These are phyloP conservation scores for Stylophora pistillata DNA, from an alignment of 64 coral and sea anemone species.

Conservation along the genomic window DNA sequence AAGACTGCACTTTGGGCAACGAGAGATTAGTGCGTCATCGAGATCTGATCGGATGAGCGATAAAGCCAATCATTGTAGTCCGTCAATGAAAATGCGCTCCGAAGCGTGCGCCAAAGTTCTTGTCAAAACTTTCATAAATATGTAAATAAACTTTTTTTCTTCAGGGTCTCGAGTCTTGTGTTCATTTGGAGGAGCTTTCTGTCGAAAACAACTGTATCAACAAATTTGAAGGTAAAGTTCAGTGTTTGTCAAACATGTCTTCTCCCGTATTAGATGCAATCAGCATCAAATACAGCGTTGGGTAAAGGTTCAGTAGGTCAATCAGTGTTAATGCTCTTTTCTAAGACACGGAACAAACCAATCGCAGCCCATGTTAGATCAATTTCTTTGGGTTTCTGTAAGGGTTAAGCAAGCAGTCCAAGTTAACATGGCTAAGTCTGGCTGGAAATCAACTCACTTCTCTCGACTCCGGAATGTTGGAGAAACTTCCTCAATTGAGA, in stretches of 20 bases:
- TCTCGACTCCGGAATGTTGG: slow-evolving; percentile 69
- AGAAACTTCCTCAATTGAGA: slow-evolving; percentile 59
- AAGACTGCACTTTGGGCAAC: too few relatives aligned
- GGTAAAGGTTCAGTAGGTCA: neutral
- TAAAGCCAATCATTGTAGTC: neutral
- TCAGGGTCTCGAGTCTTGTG: slow-evolving; percentile 84
- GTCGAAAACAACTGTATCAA: slow-evolving; percentile 92
- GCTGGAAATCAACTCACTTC: slow-evolving; percentile 71
- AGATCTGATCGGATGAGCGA: neutral
- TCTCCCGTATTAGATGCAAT: too few relatives aligned
- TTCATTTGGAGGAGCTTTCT: slow-evolving; percentile 85
- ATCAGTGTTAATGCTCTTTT: neutral
- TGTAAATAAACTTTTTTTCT: neutral
- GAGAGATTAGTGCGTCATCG: too few relatives aligned
- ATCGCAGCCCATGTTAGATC: neutral
- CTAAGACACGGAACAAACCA: neutral
- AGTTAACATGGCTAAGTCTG: slow-evolving; percentile 69
- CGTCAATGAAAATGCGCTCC: too few relatives aligned
- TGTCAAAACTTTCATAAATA: too few relatives aligned
- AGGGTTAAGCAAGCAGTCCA: slow-evolving; percentile 73
- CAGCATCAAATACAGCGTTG: neutral
- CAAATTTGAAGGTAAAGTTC: slow-evolving; percentile 87
- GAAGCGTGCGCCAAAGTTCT: too few relatives aligned
- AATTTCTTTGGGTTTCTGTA: neutral
- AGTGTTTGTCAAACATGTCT: neutral